Evolutionary conservation across 2,888 invertebrate species (phyloP).

Genomic region (Octonoba sinensis): DNA sequence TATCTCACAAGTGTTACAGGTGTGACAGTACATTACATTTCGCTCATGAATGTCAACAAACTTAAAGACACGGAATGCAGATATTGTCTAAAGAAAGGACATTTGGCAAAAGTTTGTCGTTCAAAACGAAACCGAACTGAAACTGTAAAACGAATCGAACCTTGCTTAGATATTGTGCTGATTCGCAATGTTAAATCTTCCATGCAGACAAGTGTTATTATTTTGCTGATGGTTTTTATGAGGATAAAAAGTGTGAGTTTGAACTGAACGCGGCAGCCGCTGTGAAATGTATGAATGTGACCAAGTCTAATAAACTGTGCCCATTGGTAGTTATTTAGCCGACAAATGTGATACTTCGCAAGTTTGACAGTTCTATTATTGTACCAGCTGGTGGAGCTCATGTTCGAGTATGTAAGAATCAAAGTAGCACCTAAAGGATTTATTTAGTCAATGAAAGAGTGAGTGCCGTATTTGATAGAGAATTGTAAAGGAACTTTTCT

Average conservation of each 20-base stretch:
- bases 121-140: no score
- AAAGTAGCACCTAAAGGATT: slow-evolving; percentile 32
- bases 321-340: slow-evolving; percentile 37
- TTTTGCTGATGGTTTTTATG: slow-evolving; percentile 22
- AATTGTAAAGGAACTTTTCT: slow-evolving; percentile 35
- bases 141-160: no score
- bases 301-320: slow-evolving; percentile 40
- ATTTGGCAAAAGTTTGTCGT: no score
- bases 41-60: no score
- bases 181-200: no score
- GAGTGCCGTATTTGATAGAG: slow-evolving; percentile 37
- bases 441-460: slow-evolving; percentile 45
- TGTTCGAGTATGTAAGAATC: slow-evolving; percentile 34
- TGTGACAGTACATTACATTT: no score
- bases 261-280: slow-evolving; percentile 39
- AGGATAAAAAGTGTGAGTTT: slow-evolving; percentile 33
- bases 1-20: no score
- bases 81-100: no score
- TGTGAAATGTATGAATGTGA: slow-evolving; percentile 38
- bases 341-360: slow-evolving; percentile 34
- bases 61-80: no score
- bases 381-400: slow-evolving; percentile 32
- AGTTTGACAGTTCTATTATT: slow-evolving; percentile 41
- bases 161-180: no score
- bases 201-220: not conserved